These are phyloP conservation scores for Hylia prasina DNA, from an alignment of 2,113 vertebrate genomes.

Conservation along the genomic window DNA sequence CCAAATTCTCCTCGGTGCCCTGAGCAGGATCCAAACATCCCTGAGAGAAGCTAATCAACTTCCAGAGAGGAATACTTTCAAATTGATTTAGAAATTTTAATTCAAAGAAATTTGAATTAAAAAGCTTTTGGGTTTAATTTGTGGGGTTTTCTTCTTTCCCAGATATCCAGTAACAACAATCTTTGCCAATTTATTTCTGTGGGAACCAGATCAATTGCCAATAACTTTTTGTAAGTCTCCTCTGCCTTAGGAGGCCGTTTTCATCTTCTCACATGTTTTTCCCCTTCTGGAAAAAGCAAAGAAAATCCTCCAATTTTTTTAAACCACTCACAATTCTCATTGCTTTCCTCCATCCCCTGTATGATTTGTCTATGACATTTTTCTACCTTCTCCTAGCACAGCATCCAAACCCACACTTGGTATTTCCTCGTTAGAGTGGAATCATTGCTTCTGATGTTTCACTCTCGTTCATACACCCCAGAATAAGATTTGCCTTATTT, in stretches of 20 bases:
- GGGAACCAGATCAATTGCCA: background rate
- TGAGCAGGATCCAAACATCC: background rate
- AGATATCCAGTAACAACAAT: background rate
- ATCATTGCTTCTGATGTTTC: background rate
- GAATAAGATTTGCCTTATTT: background rate
- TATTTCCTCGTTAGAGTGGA: background rate
- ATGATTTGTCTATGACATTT: background rate
- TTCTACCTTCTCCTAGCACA: background rate
- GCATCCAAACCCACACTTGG: background rate
- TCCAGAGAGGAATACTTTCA: background rate
- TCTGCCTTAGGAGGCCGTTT: background rate
- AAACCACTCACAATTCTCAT: background rate
- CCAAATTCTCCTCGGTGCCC: fast-evolving
- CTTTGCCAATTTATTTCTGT: background rate
- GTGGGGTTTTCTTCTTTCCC: background rate
- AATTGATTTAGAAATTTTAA: background rate
- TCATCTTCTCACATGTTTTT: background rate
- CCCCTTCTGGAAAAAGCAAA: background rate
- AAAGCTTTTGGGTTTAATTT: background rate
- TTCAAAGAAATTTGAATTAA: background rate
- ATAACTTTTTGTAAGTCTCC: background rate
- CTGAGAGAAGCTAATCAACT: background rate
- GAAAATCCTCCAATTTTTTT: background rate
- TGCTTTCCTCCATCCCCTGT: background rate
- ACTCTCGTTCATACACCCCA: background rate